These are phyloP conservation scores for Polyommatus icarus DNA, from an alignment of 2,888 invertebrate genomes.

Conservation along the genomic window DNA sequence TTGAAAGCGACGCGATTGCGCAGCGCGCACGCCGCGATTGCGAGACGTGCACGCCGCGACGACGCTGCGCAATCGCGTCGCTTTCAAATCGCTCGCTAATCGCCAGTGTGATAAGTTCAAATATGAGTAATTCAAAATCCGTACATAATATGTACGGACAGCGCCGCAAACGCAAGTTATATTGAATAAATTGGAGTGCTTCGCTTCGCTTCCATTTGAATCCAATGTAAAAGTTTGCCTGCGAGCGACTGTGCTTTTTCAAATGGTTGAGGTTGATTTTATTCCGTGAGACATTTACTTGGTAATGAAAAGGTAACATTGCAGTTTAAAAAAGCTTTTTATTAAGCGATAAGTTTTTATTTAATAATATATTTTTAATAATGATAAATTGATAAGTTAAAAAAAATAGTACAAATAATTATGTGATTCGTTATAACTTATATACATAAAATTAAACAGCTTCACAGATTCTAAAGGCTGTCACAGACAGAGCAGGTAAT, in stretches of 20 bases:
- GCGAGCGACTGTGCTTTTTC: constrained; percentile 22
- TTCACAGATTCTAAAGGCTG: too few species aligned
- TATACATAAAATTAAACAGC: too few species aligned
- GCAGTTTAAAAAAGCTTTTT: constrained; percentile 1
- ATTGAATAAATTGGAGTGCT: background rate
- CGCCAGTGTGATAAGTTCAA: too few species aligned
- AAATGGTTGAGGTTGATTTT: constrained; percentile 15
- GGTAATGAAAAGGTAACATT: constrained; percentile 25
- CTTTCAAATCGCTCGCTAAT: too few species aligned
- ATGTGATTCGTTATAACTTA: too few species aligned
- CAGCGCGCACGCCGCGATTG: too few species aligned
- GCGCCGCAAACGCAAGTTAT: background rate
- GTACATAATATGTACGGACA: too few species aligned
- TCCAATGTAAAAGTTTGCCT: background rate
- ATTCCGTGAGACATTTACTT: background rate
- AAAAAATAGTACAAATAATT: background rate
- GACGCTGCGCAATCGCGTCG: too few species aligned
- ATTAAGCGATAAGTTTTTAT: background rate
- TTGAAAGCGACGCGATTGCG: too few species aligned
- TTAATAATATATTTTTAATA: background rate
- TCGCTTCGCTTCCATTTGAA: background rate
- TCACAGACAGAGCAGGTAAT: too few species aligned
- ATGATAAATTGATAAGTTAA: background rate
- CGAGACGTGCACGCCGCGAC: too few species aligned
- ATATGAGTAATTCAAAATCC: too few species aligned